Evolutionary conservation across 2,797 vertebrate species (phyloP).

Genomic region (Sparus aurata): DNA sequence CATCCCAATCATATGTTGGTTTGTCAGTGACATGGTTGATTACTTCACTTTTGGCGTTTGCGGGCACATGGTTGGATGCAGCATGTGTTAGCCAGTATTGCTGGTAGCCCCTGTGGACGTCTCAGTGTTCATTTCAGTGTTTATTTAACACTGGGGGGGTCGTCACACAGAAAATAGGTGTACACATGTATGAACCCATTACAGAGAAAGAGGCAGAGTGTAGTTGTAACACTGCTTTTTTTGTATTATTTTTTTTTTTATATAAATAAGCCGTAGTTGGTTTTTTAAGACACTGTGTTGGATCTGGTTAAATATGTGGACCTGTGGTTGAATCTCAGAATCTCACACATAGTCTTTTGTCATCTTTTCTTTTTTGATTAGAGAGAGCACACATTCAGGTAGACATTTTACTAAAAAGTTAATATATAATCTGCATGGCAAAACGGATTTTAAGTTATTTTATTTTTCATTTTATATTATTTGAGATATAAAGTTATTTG

Average conservation of each 20-base stretch:
- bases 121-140: constrained; percentile 18
- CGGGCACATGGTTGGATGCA: neutral
- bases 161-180: neutral
- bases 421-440: neutral
- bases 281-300: neutral
- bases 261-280: neutral
- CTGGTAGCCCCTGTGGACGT: constrained; percentile 7
- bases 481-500: neutral
- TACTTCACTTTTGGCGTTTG: constrained; percentile 40
- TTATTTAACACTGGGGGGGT: constrained; percentile 15
- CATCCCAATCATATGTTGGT: constrained; percentile 64
- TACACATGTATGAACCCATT: neutral
- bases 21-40: constrained; percentile 57
- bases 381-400: neutral
- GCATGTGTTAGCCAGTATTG: neutral
- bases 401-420: neutral
- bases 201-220: neutral
- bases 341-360: neutral
- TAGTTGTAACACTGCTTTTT: neutral
- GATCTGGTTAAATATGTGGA: neutral
- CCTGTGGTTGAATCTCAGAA: neutral
- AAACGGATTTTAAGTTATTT: neutral
- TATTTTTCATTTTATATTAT: neutral
- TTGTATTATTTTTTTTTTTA: too few species aligned
- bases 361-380: neutral